Percentiles rank a stretch among this genome's conserved stretches.
These are phyloP conservation scores for Yponomeuta evonymella DNA, from an alignment of 2,888 invertebrate species.

Conservation along the genomic window DNA sequence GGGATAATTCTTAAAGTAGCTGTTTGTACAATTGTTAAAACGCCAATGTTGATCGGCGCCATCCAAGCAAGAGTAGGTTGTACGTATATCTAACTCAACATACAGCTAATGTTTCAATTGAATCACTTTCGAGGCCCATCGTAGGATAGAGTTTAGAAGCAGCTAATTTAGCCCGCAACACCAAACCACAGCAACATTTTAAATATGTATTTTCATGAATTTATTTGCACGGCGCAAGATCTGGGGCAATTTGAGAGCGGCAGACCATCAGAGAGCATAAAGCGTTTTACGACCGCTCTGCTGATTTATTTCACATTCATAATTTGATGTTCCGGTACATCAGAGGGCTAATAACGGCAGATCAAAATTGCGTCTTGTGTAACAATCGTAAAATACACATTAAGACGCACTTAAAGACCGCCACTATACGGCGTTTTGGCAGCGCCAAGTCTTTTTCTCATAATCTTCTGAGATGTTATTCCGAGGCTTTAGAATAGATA, in stretches of 20 bases:
- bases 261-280: conserved; percentile 70
- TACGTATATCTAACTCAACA: too few relatives aligned
- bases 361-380: conserved; percentile 71
- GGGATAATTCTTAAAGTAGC: too few relatives aligned
- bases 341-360: conserved; percentile 70
- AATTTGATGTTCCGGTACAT: conserved; percentile 73
- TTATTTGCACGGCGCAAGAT: conserved; percentile 28
- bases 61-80: too few relatives aligned
- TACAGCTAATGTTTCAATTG: too few relatives aligned
- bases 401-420: conserved; percentile 70
- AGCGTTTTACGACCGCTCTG: conserved; percentile 67
- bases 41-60: too few relatives aligned
- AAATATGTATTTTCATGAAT: conserved; percentile 7
- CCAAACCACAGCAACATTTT: conserved; percentile 8
- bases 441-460: conserved; percentile 57
- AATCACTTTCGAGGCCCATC: too few relatives aligned
- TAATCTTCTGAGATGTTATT: conserved; percentile 66
- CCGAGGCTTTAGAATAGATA: conserved; percentile 55
- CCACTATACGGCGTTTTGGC: conserved; percentile 48
- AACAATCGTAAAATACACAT: conserved; percentile 75
- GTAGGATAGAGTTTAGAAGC: background rate
- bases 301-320: conserved; percentile 74
- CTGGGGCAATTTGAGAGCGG: conserved; percentile 56
- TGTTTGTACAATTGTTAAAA: too few relatives aligned
- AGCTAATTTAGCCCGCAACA: background rate